Evolutionary conservation across 2,113 vertebrate genomes (phyloP).

Genomic region (Genyomyrus donnyi): DNA sequence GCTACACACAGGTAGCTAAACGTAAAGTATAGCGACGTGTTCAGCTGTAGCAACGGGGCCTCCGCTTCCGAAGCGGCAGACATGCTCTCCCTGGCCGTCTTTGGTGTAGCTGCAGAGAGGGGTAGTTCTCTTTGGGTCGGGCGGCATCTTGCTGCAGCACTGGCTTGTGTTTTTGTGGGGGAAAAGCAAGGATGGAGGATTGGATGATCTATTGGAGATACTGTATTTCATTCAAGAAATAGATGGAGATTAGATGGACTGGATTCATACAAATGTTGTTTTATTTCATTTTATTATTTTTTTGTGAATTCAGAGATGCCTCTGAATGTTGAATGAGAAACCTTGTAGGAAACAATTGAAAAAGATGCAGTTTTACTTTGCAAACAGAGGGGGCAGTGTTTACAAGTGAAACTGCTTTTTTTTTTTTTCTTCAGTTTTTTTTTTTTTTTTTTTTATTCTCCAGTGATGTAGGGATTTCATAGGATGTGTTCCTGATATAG

Average conservation of each 20-base stretch:
- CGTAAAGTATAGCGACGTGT: not conserved
- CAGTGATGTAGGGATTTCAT: not conserved
- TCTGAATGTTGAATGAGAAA: not conserved
- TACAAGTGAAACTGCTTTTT: not conserved
- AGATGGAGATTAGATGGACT: not conserved
- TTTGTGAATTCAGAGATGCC: not conserved
- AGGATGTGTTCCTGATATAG: not conserved
- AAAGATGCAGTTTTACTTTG: not conserved
- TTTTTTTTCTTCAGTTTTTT: not conserved
- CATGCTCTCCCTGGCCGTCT: not conserved
- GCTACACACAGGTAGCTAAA: not conserved
- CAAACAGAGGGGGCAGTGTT: constrained; percentile 19
- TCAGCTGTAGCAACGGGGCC: not conserved
- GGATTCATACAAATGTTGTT: not conserved
- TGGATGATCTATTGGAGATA: not conserved
- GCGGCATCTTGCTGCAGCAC: not conserved
- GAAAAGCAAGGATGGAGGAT: not conserved
- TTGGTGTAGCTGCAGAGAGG: not conserved
- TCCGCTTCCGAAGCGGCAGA: not conserved
- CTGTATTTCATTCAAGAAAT: not conserved
- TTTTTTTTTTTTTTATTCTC: not conserved
- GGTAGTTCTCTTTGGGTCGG: not conserved
- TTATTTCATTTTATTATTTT: not conserved
- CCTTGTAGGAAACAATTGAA: not conserved
- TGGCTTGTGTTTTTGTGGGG: not conserved